Evolutionary conservation across 2,113 vertebrate species (phyloP).

Genomic region (Casuarius casuarius): DNA sequence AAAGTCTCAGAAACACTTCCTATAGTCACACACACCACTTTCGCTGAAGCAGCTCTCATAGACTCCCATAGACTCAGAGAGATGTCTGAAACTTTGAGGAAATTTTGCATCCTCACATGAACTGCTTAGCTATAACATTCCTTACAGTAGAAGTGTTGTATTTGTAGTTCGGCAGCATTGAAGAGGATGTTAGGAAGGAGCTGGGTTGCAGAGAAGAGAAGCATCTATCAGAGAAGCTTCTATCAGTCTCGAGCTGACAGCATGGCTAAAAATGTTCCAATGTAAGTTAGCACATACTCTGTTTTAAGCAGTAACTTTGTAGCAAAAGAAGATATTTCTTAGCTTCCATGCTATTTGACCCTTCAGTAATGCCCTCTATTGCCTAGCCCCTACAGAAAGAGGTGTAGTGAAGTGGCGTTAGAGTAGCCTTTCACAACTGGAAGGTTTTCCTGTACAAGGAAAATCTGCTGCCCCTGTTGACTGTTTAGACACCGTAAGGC

Average conservation of each 20-base stretch:
- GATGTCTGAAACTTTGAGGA: background rate
- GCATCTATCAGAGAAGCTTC: background rate
- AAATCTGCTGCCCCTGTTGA: background rate
- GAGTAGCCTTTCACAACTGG: background rate
- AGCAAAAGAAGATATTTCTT: background rate
- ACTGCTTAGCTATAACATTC: background rate
- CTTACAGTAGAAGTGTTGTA: background rate
- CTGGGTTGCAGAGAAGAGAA: background rate
- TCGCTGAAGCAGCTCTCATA: background rate
- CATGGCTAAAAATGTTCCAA: background rate
- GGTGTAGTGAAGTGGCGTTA: background rate
- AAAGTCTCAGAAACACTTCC: background rate
- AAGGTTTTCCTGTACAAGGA: background rate
- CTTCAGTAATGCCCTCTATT: background rate
- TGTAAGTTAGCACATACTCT: background rate
- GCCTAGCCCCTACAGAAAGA: background rate
- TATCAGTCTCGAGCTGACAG: background rate
- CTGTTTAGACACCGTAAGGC: background rate
- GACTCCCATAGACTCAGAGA: background rate
- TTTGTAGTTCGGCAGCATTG: background rate
- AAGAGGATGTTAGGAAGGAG: background rate
- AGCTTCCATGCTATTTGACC: rapidly evolving
- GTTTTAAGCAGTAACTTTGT: background rate
- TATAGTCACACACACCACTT: background rate
- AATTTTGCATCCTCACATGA: background rate